Conservation (phyloP, 2,113 vertebrate genomes). For the Tenrec ecaudatus region DNA sequence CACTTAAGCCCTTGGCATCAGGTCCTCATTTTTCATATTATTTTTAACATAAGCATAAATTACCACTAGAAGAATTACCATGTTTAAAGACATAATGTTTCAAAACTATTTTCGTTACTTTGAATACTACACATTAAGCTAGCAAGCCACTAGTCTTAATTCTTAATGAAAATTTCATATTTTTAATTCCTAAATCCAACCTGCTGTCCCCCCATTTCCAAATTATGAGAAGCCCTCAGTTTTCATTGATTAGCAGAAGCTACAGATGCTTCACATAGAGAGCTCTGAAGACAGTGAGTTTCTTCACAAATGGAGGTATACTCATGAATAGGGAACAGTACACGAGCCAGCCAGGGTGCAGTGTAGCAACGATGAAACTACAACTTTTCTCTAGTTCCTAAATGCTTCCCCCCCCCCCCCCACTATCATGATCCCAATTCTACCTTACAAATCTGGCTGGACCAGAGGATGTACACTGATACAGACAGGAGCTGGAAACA, state of each 20-base stretch:
- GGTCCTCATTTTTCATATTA: too few relatives aligned
- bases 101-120: conserved; percentile 9
- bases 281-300: conserved; percentile 3
- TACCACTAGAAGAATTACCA: neutral
- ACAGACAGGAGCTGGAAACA: too few relatives aligned
- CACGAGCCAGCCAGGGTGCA: neutral
- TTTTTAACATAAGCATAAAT: neutral
- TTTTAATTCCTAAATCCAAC: neutral
- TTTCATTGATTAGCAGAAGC: neutral
- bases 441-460: too few relatives aligned
- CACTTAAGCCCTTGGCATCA: too few relatives aligned
- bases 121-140: neutral
- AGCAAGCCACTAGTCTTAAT: neutral
- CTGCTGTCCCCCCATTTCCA: neutral
- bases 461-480: too few relatives aligned
- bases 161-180: neutral
- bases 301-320: conserved; percentile 2
- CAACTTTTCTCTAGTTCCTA: too few relatives aligned
- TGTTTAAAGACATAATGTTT: neutral
- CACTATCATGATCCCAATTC: too few relatives aligned
- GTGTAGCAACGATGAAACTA: too few relatives aligned
- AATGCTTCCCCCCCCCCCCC: too few relatives aligned
- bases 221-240: neutral
- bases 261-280: neutral
- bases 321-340: neutral